Conservation (phyloP, 2,797 vertebrate species). For the Sparidentex hasta region DNA sequence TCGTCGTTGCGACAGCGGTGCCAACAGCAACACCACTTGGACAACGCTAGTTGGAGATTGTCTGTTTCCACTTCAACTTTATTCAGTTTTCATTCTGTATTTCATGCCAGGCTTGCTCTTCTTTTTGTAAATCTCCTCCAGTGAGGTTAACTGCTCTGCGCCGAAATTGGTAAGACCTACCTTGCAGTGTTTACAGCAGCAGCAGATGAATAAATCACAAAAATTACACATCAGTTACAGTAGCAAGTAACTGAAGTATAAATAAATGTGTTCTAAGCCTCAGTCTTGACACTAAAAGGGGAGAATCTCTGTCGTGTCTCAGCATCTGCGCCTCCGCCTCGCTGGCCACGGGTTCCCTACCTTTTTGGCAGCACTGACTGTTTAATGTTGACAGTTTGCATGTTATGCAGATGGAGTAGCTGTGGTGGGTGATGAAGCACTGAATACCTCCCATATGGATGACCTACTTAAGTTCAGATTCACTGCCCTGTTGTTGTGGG, state of each 20-base stretch:
- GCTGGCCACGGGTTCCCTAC: conserved; percentile 19
- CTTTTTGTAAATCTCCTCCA: not conserved
- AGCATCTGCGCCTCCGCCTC: conserved; percentile 8
- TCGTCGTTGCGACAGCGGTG: too few species aligned
- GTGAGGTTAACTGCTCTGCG: not conserved
- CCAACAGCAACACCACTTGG: too few species aligned
- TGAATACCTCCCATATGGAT: conserved; percentile 55
- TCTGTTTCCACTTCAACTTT: too few species aligned
- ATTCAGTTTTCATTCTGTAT: too few species aligned
- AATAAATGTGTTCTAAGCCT: conserved; percentile 10
- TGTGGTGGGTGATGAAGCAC: conserved; percentile 52
- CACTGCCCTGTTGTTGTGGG: conserved; percentile 33
- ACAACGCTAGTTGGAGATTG: too few species aligned
- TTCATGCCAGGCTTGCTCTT: too few species aligned
- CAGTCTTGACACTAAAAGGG: not conserved
- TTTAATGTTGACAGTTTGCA: conserved; percentile 50
- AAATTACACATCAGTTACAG: not conserved
- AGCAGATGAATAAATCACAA: not conserved
- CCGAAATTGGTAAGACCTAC: not conserved
- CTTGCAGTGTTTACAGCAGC: not conserved
- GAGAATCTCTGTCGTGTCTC: not conserved
- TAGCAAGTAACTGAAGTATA: too few species aligned
- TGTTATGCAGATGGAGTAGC: conserved; percentile 63
- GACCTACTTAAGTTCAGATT: conserved; percentile 60
- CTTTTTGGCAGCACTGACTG: conserved; percentile 34